Base-by-base conservation (phyloP, 2,888 invertebrate genomes). In the Monopis laevigella region DNA sequence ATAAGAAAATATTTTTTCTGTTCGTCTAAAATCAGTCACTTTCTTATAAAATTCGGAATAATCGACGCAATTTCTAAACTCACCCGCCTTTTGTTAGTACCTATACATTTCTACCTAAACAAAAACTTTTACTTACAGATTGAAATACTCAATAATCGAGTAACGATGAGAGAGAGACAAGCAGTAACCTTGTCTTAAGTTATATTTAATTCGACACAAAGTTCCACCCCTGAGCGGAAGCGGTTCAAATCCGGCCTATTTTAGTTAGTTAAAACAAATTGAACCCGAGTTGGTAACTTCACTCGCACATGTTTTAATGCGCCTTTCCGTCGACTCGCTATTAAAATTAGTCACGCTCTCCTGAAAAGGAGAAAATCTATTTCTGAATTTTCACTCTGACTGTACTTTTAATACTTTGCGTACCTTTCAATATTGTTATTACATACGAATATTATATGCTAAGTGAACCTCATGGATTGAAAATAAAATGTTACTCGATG, bases 221-320 rank as follows among this genome's bases (percentile, higher is more conserved):
- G 11, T 28, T 6, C 49, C 50, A 50, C 52, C 49, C 48, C 48
- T 24, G 43, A 21, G 18, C 29, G 35, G 43, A 44, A 43, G 52
- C 51, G 52, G 52, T 54, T 50, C 53, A 11, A 5, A 46, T 46
- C 46, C 48, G 41, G 43, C 51, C 55, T 58, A 57, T 57, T 58
- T 58, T 47, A 46, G 55, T 52, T 46, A 46, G 52, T 56, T 54
- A 52, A 52, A 55, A 58, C 50, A 54, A 56, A 55, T 55, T 54
- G 51, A 50, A 5, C 4, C 16, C 5, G 13, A 32, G 28, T 5
- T 7, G 24, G 5, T 21, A 21, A 5, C 24, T 8, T 21, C n/a
- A n/a, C 8, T 8, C 28, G 11, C 28, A 28, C 28, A 28, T 28
- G 28, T 28, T 28, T 28, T 28, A 28, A 7, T 28, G 28, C 28